Evolutionary conservation across 2,797 vertebrate species (phyloP).

Genomic region (Pipistrellus nathusii): DNA sequence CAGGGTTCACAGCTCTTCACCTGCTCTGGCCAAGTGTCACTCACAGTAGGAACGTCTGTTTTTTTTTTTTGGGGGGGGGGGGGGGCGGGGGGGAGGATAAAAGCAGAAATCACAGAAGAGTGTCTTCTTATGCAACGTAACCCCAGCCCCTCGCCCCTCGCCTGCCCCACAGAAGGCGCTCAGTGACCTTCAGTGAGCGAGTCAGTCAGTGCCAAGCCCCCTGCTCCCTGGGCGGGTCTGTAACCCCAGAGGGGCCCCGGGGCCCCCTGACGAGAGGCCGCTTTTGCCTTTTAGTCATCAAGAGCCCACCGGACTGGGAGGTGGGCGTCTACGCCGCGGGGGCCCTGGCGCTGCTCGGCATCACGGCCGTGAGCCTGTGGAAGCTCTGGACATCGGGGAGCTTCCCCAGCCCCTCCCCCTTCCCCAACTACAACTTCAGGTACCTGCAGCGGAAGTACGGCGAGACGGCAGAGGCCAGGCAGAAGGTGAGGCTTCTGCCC

Average conservation of each 20-base stretch:
- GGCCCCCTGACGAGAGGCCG: constrained; percentile 1
- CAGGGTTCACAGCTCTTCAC: background rate
- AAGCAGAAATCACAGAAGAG: background rate
- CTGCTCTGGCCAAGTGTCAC: background rate
- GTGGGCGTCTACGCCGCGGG: constrained; percentile 94
- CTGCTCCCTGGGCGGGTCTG: background rate
- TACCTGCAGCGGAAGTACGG: constrained; percentile 98
- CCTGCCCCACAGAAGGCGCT: background rate
- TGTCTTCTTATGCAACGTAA: background rate
- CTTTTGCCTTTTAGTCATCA: constrained; percentile 90
- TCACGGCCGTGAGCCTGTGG: constrained; percentile 96
- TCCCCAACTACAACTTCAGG: constrained; percentile 97
- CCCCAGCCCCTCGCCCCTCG: background rate
- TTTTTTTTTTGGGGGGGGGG: too few relatives aligned
- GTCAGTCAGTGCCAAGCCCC: background rate
- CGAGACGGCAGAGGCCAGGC: constrained; percentile 89
- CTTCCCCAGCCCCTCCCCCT: constrained; percentile 96
- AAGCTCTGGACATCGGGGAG: constrained; percentile 96
- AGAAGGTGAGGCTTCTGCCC: constrained; percentile 89
- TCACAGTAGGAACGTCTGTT: background rate
- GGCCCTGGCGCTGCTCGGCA: constrained; percentile 92
- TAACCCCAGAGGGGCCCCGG: background rate
- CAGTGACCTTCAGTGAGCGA: background rate
- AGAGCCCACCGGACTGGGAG: constrained; percentile 95
- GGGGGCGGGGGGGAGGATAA: background rate